Conservation (phyloP, 2,888 invertebrate genomes). For the Pristionchus arcanus region DNA sequence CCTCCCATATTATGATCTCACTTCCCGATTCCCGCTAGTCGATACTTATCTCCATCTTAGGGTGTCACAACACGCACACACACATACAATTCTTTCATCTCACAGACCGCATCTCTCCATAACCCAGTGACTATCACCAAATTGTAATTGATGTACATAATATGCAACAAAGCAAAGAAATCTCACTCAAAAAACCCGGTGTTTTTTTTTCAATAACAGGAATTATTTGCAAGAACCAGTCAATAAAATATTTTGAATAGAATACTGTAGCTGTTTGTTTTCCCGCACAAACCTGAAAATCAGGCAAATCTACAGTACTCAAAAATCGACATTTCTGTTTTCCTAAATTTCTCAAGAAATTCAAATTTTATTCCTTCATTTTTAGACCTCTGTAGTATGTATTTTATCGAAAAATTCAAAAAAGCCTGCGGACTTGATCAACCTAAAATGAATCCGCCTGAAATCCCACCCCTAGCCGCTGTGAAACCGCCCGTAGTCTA, state of each 20-base stretch:
- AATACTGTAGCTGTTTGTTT: slow-evolving; percentile 1
- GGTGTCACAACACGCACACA: slow-evolving; percentile 10
- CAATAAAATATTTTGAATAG: slow-evolving; percentile 13
- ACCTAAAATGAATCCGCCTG: background rate
- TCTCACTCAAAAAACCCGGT: slow-evolving; percentile 22
- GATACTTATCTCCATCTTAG: slow-evolving; percentile 22
- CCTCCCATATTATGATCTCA: background rate
- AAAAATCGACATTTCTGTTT: background rate
- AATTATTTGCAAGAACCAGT: slow-evolving; percentile 10
- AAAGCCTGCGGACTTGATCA: slow-evolving; percentile 13
- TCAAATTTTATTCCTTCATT: background rate
- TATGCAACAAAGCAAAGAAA: slow-evolving; percentile 13
- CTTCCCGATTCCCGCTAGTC: slow-evolving; percentile 42
- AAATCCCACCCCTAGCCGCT: background rate
- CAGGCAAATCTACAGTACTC: background rate
- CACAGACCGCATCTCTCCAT: slow-evolving; percentile 13
- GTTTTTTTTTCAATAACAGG: slow-evolving; percentile 11
- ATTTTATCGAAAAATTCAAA: slow-evolving; percentile 33
- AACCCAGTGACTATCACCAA: slow-evolving; percentile 40
- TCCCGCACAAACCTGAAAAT: slow-evolving; percentile 1
- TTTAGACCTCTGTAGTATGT: slow-evolving; percentile 4
- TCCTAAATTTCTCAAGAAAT: background rate
- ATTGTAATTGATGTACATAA: slow-evolving; percentile 39
- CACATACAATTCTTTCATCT: slow-evolving; percentile 23
- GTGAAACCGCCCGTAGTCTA: background rate